These are phyloP conservation scores for Punctoribates punctum DNA, from an alignment of 2,888 invertebrate species.

Conservation along the genomic window DNA sequence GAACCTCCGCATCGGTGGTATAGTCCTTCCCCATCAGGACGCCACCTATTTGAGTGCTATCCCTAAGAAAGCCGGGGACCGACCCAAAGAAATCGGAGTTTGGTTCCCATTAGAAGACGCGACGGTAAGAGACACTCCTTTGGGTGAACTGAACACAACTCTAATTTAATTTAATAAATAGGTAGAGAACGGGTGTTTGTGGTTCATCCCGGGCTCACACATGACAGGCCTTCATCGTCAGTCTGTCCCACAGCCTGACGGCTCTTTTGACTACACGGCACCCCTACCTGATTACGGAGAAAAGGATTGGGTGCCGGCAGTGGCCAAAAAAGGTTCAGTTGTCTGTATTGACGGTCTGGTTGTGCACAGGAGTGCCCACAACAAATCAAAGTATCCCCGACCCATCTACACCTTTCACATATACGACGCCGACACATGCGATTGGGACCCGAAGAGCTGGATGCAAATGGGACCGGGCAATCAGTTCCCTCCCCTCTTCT, in stretches of 20 bases:
- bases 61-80: constrained; percentile 57
- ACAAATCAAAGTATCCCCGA: constrained; percentile 73
- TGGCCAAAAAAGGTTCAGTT: constrained; percentile 79
- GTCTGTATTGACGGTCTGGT: constrained; percentile 87
- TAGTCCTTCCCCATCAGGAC: constrained; percentile 65
- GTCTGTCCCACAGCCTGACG: constrained; percentile 67
- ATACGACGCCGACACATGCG: constrained; percentile 69
- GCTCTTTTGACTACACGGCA: no score
- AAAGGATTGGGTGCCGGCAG: constrained; percentile 70
- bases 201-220: constrained; percentile 88
- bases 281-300: constrained; percentile 57
- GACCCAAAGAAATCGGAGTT: constrained; percentile 71
- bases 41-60: constrained; percentile 80
- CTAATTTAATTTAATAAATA: not conserved
- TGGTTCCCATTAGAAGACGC: constrained; percentile 97
- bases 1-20: constrained; percentile 82
- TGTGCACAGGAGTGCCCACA: constrained; percentile 84
- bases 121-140: constrained; percentile 56
- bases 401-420: constrained; percentile 95
- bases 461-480: constrained; percentile 32
- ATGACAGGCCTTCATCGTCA: constrained; percentile 63
- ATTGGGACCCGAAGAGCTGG: constrained; percentile 77
- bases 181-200: constrained; percentile 85
- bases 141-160: no score
- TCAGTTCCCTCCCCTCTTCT: no score